Conservation (phyloP, 2,797 vertebrate species). For the Pachyuromys duprasi region DNA sequence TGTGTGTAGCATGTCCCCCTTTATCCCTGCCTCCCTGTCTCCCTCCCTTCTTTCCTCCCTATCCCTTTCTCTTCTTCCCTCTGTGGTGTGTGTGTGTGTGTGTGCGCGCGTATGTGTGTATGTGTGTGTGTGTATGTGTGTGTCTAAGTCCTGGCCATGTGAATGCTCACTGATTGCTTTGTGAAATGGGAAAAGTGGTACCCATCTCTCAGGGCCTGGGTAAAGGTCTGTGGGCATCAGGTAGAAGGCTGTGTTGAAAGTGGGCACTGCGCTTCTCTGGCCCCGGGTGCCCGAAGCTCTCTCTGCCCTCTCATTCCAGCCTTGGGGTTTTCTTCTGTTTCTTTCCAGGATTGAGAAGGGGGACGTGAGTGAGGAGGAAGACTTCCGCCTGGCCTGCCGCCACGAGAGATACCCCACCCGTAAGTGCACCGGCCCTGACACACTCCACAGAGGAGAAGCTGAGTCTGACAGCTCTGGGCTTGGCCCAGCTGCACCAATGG, state of each 20-base stretch:
- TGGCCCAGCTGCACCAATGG: neutral
- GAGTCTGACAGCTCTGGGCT: neutral
- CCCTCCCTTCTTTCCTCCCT: neutral
- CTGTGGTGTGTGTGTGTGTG: neutral
- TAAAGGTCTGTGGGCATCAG: fast-evolving
- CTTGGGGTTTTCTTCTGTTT: constrained; percentile 28
- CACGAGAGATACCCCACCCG: constrained; percentile 87
- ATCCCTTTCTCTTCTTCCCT: neutral
- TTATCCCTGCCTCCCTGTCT: neutral
- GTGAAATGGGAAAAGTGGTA: fast-evolving
- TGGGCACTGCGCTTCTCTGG: neutral
- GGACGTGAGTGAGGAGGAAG: constrained; percentile 86
- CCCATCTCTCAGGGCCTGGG: fast-evolving
- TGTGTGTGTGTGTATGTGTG: neutral
- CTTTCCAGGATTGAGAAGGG: constrained; percentile 87
- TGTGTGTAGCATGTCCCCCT: neutral
- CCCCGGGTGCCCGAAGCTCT: neutral
- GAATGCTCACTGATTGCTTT: neutral
- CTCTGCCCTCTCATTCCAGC: neutral
- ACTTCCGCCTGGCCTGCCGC: constrained; percentile 87
- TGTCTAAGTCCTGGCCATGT: neutral
- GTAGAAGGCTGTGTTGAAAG: neutral
- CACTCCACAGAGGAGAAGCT: neutral
- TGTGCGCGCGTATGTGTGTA: neutral
- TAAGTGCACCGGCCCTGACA: constrained; percentile 81